These are phyloP conservation scores for Tiliacea aurago DNA, from an alignment of 2,888 invertebrate species.

Conservation along the genomic window DNA sequence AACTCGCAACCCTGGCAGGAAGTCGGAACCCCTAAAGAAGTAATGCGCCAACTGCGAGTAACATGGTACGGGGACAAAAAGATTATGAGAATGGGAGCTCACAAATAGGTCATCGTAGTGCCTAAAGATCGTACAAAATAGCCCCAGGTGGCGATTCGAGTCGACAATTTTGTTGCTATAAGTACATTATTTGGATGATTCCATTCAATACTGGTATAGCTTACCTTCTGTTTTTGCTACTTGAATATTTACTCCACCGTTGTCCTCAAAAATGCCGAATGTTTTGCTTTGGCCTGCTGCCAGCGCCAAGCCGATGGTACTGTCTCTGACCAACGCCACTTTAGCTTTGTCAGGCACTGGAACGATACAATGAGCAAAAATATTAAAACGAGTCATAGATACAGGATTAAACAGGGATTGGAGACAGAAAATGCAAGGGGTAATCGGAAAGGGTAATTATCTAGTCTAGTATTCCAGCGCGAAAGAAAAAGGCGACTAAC, in stretches of 20 bases:
- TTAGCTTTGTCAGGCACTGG: slow-evolving; percentile 2
- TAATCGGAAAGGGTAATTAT: not conserved
- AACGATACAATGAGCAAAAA: not conserved
- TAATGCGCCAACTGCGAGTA: not conserved
- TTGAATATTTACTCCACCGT: not conserved
- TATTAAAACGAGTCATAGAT: not conserved
- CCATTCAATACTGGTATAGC: too few relatives aligned
- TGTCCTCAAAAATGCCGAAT: not conserved
- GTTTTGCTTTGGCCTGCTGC: not conserved
- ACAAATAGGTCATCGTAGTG: too few relatives aligned
- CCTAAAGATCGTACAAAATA: too few relatives aligned
- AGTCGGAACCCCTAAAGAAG: not conserved
- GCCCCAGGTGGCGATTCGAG: too few relatives aligned
- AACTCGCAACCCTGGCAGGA: too few relatives aligned
- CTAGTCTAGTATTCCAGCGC: not conserved
- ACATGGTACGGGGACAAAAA: too few relatives aligned
- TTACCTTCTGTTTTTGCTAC: not conserved
- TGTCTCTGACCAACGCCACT: not conserved
- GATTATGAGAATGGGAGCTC: too few relatives aligned
- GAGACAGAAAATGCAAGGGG: not conserved
- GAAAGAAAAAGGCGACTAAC: too few relatives aligned
- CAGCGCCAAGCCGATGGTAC: not conserved
- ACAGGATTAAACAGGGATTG: not conserved
- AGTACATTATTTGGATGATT: too few relatives aligned
- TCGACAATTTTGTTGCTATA: too few relatives aligned